Percentiles rank a stretch among this genome's conserved stretches.
These are phyloP conservation scores for Muscicapa striata DNA, from an alignment of 2,797 vertebrate species.

Conservation along the genomic window DNA sequence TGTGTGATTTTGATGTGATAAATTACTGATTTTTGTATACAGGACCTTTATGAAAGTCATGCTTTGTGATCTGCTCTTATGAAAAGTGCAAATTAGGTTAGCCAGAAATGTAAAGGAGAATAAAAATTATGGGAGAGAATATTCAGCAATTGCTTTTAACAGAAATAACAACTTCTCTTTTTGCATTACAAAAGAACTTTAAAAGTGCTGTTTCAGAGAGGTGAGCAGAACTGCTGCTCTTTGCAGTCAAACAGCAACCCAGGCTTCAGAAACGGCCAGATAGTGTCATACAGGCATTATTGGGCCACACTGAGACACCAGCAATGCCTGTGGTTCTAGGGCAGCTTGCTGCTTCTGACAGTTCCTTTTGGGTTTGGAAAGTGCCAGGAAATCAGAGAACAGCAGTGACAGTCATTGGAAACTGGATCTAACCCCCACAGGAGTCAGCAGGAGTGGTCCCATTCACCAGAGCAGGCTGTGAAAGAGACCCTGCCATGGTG, in stretches of 20 bases:
- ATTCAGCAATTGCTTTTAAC: not conserved
- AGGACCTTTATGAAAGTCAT: not conserved
- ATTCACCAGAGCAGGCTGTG: not conserved
- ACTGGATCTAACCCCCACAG: not conserved
- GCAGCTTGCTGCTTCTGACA: constrained; percentile 4
- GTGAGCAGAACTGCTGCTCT: not conserved
- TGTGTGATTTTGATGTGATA: constrained; percentile 19
- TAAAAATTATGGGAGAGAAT: not conserved
- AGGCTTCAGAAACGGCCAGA: not conserved
- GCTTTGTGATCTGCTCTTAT: not conserved
- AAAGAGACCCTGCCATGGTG: not conserved
- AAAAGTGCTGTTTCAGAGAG: not conserved
- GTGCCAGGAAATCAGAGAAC: not conserved
- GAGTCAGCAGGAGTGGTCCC: not conserved
- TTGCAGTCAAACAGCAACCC: not conserved
- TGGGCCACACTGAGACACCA: not conserved
- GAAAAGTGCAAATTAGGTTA: not conserved
- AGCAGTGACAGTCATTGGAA: not conserved
- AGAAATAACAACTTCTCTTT: not conserved
- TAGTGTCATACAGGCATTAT: not conserved
- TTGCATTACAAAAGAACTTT: not conserved
- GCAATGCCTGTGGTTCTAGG: not conserved
- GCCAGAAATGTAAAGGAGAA: constrained; percentile 4
- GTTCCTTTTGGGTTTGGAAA: not conserved
- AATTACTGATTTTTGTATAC: constrained; percentile 40